Evolutionary conservation across 1,140 invertebrate genomes (phyloP).

Genomic region (Aphaenogaster floridana): DNA sequence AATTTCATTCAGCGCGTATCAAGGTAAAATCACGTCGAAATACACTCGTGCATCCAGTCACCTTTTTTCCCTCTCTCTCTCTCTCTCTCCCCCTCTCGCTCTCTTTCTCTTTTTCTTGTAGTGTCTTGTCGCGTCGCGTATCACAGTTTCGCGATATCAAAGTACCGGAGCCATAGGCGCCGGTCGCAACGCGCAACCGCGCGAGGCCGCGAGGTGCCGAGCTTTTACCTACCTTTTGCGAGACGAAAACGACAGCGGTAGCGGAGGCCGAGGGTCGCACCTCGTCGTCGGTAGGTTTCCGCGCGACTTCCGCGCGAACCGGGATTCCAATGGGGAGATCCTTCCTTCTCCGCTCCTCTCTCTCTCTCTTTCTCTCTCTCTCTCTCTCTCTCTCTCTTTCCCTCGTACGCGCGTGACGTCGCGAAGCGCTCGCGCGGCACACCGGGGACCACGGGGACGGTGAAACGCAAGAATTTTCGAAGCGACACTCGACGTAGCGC

Average conservation of each 20-base stretch:
- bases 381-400: not conserved
- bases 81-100: not conserved
- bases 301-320: constrained; percentile 67
- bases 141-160: not conserved
- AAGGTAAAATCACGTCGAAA: not conserved
- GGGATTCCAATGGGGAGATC: constrained; percentile 6
- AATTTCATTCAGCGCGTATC: not conserved
- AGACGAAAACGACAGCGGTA: constrained; percentile 64
- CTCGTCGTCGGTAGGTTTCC: constrained; percentile 62
- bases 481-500: not conserved
- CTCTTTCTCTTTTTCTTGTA: not conserved
- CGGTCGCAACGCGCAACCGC: constrained; percentile 22
- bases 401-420: not conserved
- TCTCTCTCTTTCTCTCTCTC: not conserved
- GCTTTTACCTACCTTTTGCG: constrained; percentile 60
- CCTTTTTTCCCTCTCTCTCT: not conserved
- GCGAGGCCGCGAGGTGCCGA: not conserved
- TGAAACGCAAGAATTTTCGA: constrained; percentile 1
- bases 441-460: not conserved
- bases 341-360: constrained; percentile 10
- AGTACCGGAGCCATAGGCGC: not conserved
- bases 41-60: not conserved
- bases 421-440: constrained; percentile 1
- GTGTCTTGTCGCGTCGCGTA: not conserved
- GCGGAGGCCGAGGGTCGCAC: constrained; percentile 46